Conservation (phyloP, 1,140 invertebrate genomes). For the Homarus americanus region DNA sequence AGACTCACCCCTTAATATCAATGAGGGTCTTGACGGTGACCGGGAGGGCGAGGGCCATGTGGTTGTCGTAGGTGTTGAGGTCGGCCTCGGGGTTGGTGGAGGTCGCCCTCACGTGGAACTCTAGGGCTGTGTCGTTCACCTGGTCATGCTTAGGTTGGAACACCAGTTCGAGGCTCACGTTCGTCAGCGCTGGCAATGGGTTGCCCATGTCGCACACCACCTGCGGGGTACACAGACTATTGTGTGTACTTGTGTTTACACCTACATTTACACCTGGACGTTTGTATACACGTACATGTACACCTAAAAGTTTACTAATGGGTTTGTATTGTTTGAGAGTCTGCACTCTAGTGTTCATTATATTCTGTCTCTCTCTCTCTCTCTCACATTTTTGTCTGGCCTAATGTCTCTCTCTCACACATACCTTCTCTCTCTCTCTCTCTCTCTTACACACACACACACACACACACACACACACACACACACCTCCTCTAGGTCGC, state of each 20-base stretch:
- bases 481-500: constrained; percentile 37
- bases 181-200: constrained; percentile 80
- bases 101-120: constrained; percentile 87
- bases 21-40: constrained; percentile 88
- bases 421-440: too few relatives aligned
- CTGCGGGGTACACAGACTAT: constrained; percentile 10
- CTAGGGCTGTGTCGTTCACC: constrained; percentile 83
- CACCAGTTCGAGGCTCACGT: constrained; percentile 83
- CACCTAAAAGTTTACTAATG: too few relatives aligned
- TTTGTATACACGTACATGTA: too few relatives aligned
- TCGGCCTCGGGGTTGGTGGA: constrained; percentile 87
- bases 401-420: too few relatives aligned
- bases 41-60: constrained; percentile 82
- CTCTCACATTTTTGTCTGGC: too few relatives aligned
- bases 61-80: constrained; percentile 83
- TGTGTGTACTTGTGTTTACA: too few relatives aligned
- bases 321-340: too few relatives aligned
- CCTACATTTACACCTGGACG: too few relatives aligned
- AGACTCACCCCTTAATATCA: constrained; percentile 85
- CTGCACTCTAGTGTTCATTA: neutral
- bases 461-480: too few relatives aligned
- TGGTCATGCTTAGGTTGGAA: constrained; percentile 85
- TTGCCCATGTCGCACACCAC: constrained; percentile 74
- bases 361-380: too few relatives aligned
- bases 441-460: too few relatives aligned